A percentile compares a stretch with the other conserved stretches of the same genome.
Evolutionary conservation across 2,797 vertebrate species (phyloP).

Genomic region (Nyctalus aviator): DNA sequence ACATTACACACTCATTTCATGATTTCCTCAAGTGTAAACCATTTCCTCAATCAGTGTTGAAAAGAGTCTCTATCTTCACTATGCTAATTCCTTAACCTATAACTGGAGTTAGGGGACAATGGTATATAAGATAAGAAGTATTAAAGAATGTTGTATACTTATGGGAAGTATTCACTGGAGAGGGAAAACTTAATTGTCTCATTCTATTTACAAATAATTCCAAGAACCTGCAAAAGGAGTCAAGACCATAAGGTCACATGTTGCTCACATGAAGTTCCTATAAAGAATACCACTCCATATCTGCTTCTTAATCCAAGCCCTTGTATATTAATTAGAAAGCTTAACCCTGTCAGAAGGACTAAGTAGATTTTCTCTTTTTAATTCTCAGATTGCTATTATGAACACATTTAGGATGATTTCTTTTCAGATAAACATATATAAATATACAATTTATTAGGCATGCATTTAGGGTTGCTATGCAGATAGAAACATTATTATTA

Average conservation of each 20-base stretch:
- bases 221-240: neutral
- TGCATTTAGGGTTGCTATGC: neutral
- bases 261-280: neutral
- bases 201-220: constrained; percentile 20
- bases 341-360: neutral
- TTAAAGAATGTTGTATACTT: neutral
- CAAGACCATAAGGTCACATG: neutral
- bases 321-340: neutral
- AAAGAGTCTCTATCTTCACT: neutral
- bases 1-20: neutral
- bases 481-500: neutral
- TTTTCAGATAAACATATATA: neutral
- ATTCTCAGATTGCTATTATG: neutral
- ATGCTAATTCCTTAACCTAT: neutral
- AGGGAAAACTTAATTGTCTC: neutral
- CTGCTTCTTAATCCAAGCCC: neutral
- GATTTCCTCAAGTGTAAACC: constrained; percentile 14
- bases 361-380: neutral
- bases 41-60: neutral
- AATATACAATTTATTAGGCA: neutral
- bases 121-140: neutral
- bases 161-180: neutral
- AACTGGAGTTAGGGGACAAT: neutral
- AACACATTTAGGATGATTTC: neutral
- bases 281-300: neutral